Base-by-base conservation (phyloP, 2,113 vertebrate genomes). In the Thunnus maccoyii region DNA sequence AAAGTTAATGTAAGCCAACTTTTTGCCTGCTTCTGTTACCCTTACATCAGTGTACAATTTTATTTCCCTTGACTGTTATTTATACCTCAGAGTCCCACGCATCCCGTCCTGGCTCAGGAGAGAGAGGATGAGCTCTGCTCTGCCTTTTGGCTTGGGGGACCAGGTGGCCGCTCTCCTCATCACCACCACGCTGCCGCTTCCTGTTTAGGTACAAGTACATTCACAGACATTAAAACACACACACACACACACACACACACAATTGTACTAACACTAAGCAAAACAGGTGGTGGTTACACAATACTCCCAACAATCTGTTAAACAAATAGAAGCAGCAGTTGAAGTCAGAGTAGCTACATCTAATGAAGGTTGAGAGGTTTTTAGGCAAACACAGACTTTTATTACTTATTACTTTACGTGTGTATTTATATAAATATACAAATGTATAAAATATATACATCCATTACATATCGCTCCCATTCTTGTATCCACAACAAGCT, bases 1-100 rank as follows among this genome's bases (percentile, higher is more conserved):
- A 30, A 30, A 30, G 27, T 30, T 30, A 30, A 30, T 30, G 27
- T 30, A 9, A 0, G 18, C 27, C 11, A 25, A 25, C 1, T 18
- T 1, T 47, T 15, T 46, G 11, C 2, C 11, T 1, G 51, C 2
- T 41, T 9, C 7, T 60, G 4, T 44, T 41, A 14, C 30, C 47
- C 41, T 16, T 50, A 36, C 8, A 5, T 44, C 15, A 32, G 5
- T n/a, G 7, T 12, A 7, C 5, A 12, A 58, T 13, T 20, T 16
- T 1, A 11, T 41, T 16, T 22, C 16, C 6, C 1, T 14, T 3
- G 3, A 30, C 11, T 12, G 4, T 2, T 3, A 2, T 52, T 57
- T 89, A 86, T 95, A 99, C 97, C 97, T 99, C 98, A 1, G 97
- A 97, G 90, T 99, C 98, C 96, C 97, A 99, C 0, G 96, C 96